Percentiles rank a stretch among this genome's conserved stretches.
Evolutionary conservation across 1,140 invertebrate genomes (phyloP).

Genomic region (Polypedilum pembai): DNA sequence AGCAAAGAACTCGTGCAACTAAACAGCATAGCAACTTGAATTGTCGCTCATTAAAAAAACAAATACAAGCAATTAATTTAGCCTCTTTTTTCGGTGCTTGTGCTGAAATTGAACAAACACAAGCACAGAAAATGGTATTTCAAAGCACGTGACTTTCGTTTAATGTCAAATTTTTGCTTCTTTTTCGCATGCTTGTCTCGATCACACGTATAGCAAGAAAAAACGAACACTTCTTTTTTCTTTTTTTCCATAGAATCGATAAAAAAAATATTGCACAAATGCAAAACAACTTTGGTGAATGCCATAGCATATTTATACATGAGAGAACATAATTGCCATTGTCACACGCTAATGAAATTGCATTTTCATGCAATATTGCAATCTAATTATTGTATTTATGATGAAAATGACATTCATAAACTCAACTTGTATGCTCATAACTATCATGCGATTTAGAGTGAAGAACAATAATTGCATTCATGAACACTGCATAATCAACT

Average conservation of each 20-base stretch:
- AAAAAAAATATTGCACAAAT: too few relatives aligned
- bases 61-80: conserved; percentile 3
- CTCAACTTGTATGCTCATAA: neutral
- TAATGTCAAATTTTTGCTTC: conserved; percentile 2
- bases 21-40: neutral
- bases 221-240: too few relatives aligned
- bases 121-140: neutral
- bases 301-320: too few relatives aligned
- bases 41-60: neutral
- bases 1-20: neutral
- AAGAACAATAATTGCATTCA: too few relatives aligned
- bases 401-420: neutral
- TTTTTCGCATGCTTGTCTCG: neutral
- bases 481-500: too few relatives aligned
- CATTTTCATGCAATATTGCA: conserved; percentile 12
- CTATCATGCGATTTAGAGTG: neutral
- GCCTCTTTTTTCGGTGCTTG: neutral
- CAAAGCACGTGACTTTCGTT: neutral
- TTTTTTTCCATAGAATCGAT: too few relatives aligned
- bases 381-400: neutral
- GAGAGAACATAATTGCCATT: neutral
- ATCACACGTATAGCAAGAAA: too few relatives aligned
- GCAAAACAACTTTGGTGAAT: too few relatives aligned
- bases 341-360: conserved; percentile 4
- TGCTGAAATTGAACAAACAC: conserved; percentile 3